These are phyloP conservation scores for Ctenoplectra terminalis DNA, from an alignment of 1,140 invertebrate species.

Conservation along the genomic window DNA sequence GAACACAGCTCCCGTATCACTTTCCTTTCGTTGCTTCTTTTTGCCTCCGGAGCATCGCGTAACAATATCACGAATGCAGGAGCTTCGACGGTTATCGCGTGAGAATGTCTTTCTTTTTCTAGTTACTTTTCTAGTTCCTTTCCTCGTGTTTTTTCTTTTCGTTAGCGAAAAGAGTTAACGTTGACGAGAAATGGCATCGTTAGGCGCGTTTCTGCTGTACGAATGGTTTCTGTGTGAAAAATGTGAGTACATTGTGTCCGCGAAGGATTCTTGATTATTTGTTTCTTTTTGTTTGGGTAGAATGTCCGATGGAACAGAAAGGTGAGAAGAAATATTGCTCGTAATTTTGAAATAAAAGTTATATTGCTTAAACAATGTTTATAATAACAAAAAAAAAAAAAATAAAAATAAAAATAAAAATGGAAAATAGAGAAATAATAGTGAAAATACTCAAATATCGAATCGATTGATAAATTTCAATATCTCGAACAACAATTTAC, in stretches of 20 bases:
- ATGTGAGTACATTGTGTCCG: background rate
- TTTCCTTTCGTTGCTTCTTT: conserved; percentile 57
- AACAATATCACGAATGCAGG: conserved; percentile 14
- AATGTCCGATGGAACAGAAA: no score
- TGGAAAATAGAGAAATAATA: no score
- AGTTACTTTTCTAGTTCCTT: background rate
- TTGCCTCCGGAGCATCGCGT: conserved; percentile 13
- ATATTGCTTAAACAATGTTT: no score
- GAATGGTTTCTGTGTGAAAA: no score
- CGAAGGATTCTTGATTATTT: background rate
- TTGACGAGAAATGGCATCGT: background rate
- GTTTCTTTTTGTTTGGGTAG: background rate
- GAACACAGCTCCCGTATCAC: conserved; percentile 64
- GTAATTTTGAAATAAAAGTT: no score
- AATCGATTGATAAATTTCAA: no score
- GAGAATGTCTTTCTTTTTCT: background rate
- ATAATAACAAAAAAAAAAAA: no score
- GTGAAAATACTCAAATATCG: no score
- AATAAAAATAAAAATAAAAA: no score
- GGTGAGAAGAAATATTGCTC: no score
- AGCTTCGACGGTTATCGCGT: conserved; percentile 38
- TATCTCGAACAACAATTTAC: no score
- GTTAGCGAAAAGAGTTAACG: background rate
- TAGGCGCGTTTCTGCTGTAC: background rate
- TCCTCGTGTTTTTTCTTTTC: background rate